Conservation (phyloP, 2,797 vertebrate species). For the Furcifer pardalis region DNA sequence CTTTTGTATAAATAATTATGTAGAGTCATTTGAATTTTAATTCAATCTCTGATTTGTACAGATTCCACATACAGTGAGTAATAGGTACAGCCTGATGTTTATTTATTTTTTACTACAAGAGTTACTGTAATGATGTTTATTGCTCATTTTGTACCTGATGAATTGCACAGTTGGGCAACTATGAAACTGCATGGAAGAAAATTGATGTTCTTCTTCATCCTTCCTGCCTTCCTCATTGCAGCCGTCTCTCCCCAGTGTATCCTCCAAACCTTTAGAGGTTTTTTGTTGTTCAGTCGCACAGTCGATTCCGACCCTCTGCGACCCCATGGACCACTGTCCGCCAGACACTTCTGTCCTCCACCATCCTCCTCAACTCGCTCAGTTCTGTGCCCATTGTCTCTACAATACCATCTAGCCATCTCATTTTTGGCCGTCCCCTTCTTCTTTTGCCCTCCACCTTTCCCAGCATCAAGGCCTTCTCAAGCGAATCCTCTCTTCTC, state of each 20-base stretch:
- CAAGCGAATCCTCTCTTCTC: no score
- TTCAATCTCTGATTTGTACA: background rate
- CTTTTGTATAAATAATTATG: background rate
- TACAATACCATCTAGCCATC: no score
- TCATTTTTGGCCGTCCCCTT: no score
- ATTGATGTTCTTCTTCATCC: background rate
- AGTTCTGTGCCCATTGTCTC: no score
- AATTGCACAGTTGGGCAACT: constrained; percentile 49
- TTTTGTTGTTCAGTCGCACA: no score
- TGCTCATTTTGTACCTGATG: constrained; percentile 43
- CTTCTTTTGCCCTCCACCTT: no score
- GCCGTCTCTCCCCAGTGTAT: background rate
- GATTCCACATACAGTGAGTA: background rate
- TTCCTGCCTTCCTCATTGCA: background rate
- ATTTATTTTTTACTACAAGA: background rate
- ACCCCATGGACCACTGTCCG: no score
- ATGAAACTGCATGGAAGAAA: background rate
- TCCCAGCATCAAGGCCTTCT: no score
- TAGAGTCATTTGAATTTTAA: background rate
- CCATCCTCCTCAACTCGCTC: no score
- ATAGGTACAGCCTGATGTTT: background rate
- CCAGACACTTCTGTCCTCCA: no score
- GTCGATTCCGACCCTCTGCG: no score
- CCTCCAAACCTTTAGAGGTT: background rate
- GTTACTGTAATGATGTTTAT: constrained; percentile 4